Evolutionary conservation across 2,797 vertebrate genomes (phyloP).

Genomic region (Diceros bicornis): DNA sequence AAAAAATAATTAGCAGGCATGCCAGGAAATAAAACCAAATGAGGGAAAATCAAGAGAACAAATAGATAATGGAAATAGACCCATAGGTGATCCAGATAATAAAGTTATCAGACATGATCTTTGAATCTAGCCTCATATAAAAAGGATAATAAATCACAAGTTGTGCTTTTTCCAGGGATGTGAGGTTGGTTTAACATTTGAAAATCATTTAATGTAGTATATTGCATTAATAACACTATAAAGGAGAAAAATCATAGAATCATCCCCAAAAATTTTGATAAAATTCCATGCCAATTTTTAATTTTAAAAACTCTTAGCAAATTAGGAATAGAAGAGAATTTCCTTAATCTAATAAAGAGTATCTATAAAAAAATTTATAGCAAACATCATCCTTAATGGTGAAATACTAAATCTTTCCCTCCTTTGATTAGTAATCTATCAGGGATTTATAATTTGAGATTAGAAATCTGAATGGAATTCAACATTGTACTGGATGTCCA

Average conservation of each 20-base stretch:
- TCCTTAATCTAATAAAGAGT: neutral
- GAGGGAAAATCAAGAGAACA: constrained; percentile 51
- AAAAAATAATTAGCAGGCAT: constrained; percentile 14
- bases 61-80: constrained; percentile 60
- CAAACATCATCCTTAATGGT: neutral
- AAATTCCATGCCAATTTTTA: constrained; percentile 5
- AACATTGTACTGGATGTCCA: neutral
- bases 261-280: neutral
- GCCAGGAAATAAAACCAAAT: constrained; percentile 49
- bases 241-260: neutral
- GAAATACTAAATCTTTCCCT: neutral
- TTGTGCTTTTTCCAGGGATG: neutral
- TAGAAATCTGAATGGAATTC: constrained; percentile 23
- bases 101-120: neutral
- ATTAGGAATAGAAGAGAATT: neutral
- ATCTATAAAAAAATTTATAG: neutral
- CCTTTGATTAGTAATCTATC: neutral
- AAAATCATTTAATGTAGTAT: constrained; percentile 24
- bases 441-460: neutral
- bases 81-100: neutral
- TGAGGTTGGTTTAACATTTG: constrained; percentile 22
- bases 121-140: neutral
- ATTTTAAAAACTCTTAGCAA: neutral
- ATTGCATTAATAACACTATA: neutral
- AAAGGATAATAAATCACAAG: constrained; percentile 33